Evolutionary conservation across 2,113 vertebrate genomes (phyloP).

Genomic region (Entelurus aequoreus): DNA sequence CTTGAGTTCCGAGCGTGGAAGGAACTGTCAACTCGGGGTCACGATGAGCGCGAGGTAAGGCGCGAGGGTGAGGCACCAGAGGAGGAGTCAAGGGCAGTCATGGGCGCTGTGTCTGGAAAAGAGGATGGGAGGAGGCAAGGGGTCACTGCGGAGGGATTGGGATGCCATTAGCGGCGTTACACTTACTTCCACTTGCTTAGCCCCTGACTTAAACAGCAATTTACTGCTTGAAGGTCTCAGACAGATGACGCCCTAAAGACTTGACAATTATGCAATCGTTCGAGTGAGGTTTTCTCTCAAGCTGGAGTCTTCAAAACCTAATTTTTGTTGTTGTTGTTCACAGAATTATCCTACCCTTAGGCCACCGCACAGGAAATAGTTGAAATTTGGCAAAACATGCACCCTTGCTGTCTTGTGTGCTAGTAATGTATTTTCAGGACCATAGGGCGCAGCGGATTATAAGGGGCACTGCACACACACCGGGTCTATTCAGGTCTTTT

Average conservation of each 20-base stretch:
- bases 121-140: conserved; percentile 40
- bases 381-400: too few species aligned
- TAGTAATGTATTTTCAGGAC: background rate
- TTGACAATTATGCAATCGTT: background rate
- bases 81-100: conserved; percentile 67
- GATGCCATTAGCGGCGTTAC: conserved; percentile 61
- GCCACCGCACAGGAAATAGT: too few species aligned
- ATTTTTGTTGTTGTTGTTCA: too few species aligned
- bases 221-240: conserved; percentile 19
- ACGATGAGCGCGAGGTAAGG: conserved; percentile 42
- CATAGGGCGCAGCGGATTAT: too few species aligned
- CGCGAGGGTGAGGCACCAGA: conserved; percentile 45
- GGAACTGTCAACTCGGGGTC: conserved; percentile 60
- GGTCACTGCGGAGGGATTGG: conserved; percentile 50
- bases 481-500: too few species aligned
- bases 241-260: background rate
- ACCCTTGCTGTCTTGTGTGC: too few species aligned
- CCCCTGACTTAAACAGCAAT: conserved; percentile 40
- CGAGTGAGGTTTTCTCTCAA: background rate
- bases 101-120: conserved; percentile 53
- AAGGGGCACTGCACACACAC: too few species aligned
- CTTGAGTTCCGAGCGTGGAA: conserved; percentile 49
- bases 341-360: too few species aligned
- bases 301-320: too few species aligned
- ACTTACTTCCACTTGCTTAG: conserved; percentile 59